Conservation (phyloP, 2,797 vertebrate species). For the Smutsia gigantea region DNA sequence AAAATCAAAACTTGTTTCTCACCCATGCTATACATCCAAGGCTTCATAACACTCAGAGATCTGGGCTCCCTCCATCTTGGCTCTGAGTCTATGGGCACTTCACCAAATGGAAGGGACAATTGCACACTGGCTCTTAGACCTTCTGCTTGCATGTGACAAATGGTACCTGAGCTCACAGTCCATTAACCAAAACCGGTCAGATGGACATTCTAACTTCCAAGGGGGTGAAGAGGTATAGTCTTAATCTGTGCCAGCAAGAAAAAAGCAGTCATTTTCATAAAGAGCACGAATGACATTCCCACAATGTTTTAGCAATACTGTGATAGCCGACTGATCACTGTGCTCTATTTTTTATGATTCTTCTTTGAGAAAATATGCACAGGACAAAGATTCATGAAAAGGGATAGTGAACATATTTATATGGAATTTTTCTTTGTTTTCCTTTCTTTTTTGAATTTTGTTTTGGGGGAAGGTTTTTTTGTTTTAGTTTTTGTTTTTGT, state of each 20-base stretch:
- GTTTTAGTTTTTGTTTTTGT: background rate
- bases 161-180: background rate
- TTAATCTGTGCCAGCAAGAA: background rate
- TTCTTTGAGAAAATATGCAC: conserved; percentile 4
- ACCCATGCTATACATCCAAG: background rate
- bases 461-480: background rate
- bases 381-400: background rate
- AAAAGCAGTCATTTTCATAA: background rate
- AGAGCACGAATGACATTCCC: background rate
- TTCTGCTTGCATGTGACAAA: background rate
- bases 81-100: background rate
- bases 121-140: background rate
- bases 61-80: background rate
- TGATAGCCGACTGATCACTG: background rate
- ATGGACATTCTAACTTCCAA: background rate
- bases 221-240: background rate
- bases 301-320: background rate
- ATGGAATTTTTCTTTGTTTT: background rate
- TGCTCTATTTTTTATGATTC: background rate
- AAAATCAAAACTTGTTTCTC: background rate
- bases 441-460: background rate
- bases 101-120: background rate
- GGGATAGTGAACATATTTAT: background rate
- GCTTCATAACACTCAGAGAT: background rate
- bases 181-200: background rate